Evolutionary conservation across 2,888 invertebrate species (phyloP).

Genomic region (Phengaris alcon): DNA sequence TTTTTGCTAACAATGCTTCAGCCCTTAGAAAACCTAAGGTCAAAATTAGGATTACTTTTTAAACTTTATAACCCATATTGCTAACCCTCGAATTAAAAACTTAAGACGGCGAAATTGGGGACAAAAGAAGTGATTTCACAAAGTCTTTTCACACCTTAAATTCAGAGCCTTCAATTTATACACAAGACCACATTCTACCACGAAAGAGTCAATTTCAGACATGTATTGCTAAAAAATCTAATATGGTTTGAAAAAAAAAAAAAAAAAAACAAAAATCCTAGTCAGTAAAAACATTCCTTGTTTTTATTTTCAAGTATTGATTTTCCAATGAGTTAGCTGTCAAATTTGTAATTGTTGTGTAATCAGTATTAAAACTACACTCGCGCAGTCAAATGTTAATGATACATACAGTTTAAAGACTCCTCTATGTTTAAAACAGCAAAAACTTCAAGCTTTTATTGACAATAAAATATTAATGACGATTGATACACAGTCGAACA

Average conservation of each 20-base stretch:
- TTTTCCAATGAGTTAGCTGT: too few species aligned
- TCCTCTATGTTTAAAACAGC: neutral
- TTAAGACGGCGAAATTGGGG: neutral
- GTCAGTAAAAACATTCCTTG: too few species aligned
- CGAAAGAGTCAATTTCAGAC: neutral
- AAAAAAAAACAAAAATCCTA: neutral
- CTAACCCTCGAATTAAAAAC: neutral
- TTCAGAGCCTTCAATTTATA: conserved; percentile 4
- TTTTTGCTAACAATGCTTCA: too few species aligned
- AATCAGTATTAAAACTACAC: neutral
- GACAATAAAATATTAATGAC: neutral
- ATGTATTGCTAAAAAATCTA: neutral
- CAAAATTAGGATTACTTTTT: neutral
- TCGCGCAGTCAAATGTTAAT: neutral
- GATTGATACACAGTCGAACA: too few species aligned
- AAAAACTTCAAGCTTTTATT: conserved; percentile 4
- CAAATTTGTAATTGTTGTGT: too few species aligned
- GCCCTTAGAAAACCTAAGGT: neutral
- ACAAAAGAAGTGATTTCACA: neutral
- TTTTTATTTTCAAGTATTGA: too few species aligned
- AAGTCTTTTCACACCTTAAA: conserved; percentile 15
- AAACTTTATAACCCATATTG: neutral
- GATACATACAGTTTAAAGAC: neutral
- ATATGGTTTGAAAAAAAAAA: neutral
- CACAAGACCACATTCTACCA: neutral